Evolutionary conservation across 2,888 invertebrate species (phyloP), one percentile per base, ranked within the genome.

Genomic region (Sturmia bella): DNA sequence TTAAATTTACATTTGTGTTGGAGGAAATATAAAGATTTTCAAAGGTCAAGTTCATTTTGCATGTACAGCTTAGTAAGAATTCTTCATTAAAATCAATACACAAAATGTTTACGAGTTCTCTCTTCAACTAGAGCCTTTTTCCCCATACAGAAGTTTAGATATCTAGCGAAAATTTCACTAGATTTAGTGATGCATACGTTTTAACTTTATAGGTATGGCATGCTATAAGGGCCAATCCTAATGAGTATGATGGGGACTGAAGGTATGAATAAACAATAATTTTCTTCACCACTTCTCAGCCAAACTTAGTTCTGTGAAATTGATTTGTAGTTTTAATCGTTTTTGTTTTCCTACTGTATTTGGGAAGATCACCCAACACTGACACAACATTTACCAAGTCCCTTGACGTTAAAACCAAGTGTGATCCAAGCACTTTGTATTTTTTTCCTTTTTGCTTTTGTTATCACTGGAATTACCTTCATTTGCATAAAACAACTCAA

Each of bases 401-500:
- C 15, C 12, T 7, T 39, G 50, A 32, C 27, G 17, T 54, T 68
- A 27, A 45, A 19, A 13, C 32, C 15, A 21, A 39, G 13, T 43
- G 17, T 68, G 11, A 27, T 57, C 39, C 15, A 15, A 12, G 24
- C 70, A 70, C 2, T 17, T 59, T 50, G 6, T n/a, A n/a, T n/a
- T n/a, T n/a, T n/a, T n/a, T n/a, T n/a, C n/a, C n/a, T n/a, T n/a
- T n/a, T n/a, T n/a, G n/a, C 32, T 13, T n/a, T 59, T 52, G n/a
- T 68, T 66, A n/a, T 50, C 61, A 39, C 61, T 61, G 43, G 19
- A 50, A 7, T n/a, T 37, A 61, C 43, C 50, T 76, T 69, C 52
- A 76, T 76, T 76, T 69, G 69, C 76, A 76, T 76, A 61, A 76
- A 76, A 76, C 61, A 75, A 68, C 52, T 43, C 15, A 59, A 52